Base-by-base conservation (phyloP, 2,888 invertebrate genomes). In the Yponomeuta cagnagella region DNA sequence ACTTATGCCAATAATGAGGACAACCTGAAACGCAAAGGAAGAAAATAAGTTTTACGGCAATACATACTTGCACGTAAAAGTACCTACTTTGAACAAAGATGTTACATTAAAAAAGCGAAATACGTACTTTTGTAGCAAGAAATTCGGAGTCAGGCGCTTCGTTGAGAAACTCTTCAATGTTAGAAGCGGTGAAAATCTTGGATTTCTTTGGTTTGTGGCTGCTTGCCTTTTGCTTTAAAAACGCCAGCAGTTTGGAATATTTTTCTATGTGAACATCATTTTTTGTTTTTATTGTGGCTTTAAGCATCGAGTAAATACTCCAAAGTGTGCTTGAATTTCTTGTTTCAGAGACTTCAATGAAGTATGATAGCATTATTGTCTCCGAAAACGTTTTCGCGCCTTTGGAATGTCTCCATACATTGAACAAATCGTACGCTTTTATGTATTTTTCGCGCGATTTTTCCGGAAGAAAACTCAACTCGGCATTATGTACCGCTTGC, bases 1-100 rank as follows among this genome's bases (percentile, higher is more conserved):
- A n/a, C 8, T 63, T 10, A 70, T 37, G 4, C 63, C 70, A 63
- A 70, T 58, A 31, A 70, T 70, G 6, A 70, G n/a, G 3, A 31
- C 70, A 63, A 70, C 70, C 70, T 70, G 37, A 1, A 70, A 70
- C 12, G 52, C 6, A 10, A 12, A 52, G 52, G 12, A 52, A 33
- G 2, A 5, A 33, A 33, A 33, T 33, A 23, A 23, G 23, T 23
- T 23, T 23, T 23, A 23, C 23, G 23, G 23, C 23, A 23, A 23
- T 23, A 23, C 23, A 23, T 23, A 23, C 23, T 23, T 23, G 23
- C 23, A 23, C 23, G 23, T 23, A 23, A 23, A 23, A 23, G 23
- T 23, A 23, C 23, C 23, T 23, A 23, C 23, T 23, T 23, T 23
- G 23, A 23, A 23, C 23, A 23, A 23, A 23, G 23, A 23, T 23